Conservation (phyloP, 2,113 vertebrate species). For the Festucalex cinctus region DNA sequence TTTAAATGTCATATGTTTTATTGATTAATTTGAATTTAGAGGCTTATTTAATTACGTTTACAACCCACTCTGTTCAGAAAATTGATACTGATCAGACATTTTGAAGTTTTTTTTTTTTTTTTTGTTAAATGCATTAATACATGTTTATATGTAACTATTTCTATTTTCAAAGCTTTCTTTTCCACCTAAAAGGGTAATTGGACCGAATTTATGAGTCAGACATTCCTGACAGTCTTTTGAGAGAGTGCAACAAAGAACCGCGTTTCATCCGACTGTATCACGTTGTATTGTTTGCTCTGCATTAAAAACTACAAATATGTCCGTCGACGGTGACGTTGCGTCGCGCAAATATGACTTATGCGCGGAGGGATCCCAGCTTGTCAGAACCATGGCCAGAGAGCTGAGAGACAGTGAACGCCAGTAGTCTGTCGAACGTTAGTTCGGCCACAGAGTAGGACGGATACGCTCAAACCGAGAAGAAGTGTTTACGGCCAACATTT, state of each 20-base stretch:
- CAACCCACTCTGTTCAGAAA: too few relatives aligned
- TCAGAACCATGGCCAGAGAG: conserved; percentile 64
- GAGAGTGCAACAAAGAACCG: not conserved
- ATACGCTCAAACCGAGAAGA: conserved; percentile 46
- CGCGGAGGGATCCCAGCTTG: conserved; percentile 70
- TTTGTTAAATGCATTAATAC: too few relatives aligned
- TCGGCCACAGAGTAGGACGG: conserved; percentile 40
- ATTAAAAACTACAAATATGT: conserved; percentile 53
- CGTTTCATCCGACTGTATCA: not conserved
- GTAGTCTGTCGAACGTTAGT: conserved; percentile 37
- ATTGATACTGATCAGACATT: too few relatives aligned
- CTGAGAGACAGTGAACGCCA: conserved; percentile 52
- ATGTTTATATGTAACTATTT: not conserved
- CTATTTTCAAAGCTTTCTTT: not conserved
- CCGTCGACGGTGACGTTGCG: conserved; percentile 37
- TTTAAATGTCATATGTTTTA: too few relatives aligned
- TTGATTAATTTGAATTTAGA: too few relatives aligned
- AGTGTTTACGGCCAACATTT: conserved; percentile 46
- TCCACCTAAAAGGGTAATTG: not conserved
- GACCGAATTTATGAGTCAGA: not conserved
- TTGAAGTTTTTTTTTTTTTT: too few relatives aligned
- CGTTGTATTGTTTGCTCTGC: not conserved
- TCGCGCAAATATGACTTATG: conserved; percentile 62
- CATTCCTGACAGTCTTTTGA: not conserved
- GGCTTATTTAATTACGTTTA: too few relatives aligned